Percentiles rank a stretch among this genome's conserved stretches.
These are phyloP conservation scores for Gryllus longicercus DNA, from an alignment of 2,888 invertebrate genomes.

Conservation along the genomic window DNA sequence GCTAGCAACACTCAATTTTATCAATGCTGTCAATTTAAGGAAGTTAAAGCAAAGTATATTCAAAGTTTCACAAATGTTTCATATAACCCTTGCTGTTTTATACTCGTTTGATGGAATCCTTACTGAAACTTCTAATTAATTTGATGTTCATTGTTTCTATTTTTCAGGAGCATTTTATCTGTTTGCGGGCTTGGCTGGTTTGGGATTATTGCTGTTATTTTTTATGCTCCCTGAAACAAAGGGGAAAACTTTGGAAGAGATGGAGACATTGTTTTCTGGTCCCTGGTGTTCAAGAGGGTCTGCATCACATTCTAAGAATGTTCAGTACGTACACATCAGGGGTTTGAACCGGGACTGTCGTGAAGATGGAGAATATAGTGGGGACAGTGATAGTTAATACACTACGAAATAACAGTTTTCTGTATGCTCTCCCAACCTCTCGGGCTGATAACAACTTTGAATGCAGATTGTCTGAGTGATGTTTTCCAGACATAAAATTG, in stretches of 20 bases:
- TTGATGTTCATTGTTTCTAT: too few relatives aligned
- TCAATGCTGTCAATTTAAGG: too few relatives aligned
- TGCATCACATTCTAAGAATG: conserved; percentile 37
- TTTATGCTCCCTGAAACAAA: conserved; percentile 54
- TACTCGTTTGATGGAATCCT: too few relatives aligned
- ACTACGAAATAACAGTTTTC: neutral
- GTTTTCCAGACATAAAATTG: too few relatives aligned
- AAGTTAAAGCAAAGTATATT: too few relatives aligned
- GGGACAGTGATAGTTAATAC: conserved; percentile 37
- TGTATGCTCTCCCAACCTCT: too few relatives aligned
- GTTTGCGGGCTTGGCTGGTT: conserved; percentile 50
- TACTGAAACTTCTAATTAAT: too few relatives aligned
- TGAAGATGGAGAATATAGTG: conserved; percentile 40
- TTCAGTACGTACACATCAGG: conserved; percentile 51
- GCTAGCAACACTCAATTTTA: too few relatives aligned
- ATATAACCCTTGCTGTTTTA: too few relatives aligned
- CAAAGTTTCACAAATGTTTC: too few relatives aligned
- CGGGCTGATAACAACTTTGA: too few relatives aligned
- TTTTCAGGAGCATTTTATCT: conserved; percentile 52
- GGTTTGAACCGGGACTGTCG: conserved; percentile 48
- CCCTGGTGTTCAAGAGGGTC: conserved; percentile 28
- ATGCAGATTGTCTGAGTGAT: too few relatives aligned
- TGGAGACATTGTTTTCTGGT: conserved; percentile 47
- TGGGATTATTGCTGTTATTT: conserved; percentile 50
- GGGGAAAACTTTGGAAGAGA: conserved; percentile 51